Percentiles rank a stretch among this genome's conserved stretches.
Evolutionary conservation across 2,113 vertebrate genomes (phyloP).

Genomic region (Australoheros scitulus): DNA sequence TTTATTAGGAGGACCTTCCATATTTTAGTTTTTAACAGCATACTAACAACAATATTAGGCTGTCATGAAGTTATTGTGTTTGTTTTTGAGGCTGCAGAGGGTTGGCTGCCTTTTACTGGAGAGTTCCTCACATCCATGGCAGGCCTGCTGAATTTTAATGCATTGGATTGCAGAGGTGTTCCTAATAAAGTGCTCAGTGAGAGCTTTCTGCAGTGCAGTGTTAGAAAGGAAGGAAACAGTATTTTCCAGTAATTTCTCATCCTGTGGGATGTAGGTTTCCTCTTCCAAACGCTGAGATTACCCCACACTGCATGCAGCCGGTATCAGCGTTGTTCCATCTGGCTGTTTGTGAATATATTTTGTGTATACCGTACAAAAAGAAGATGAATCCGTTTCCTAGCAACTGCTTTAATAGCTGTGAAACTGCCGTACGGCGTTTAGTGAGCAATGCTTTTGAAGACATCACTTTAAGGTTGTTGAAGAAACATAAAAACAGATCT

Average conservation of each 20-base stretch:
- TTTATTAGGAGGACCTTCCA: not conserved
- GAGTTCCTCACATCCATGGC: too few species aligned
- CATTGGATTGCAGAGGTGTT: not conserved
- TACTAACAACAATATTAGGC: too few species aligned
- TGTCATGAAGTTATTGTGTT: not conserved
- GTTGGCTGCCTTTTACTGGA: not conserved
- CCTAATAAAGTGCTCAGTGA: not conserved
- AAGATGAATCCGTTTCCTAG: constrained; percentile 58
- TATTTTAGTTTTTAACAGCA: too few species aligned
- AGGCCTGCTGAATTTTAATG: not conserved
- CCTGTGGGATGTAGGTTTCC: not conserved
- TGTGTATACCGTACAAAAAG: constrained; percentile 27
- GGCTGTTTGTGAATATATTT: constrained; percentile 26
- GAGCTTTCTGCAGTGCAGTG: not conserved
- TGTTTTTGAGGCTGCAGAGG: not conserved
- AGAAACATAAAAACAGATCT: constrained; percentile 44
- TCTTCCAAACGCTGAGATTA: constrained; percentile 4
- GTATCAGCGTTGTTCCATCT: constrained; percentile 17
- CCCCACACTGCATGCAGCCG: not conserved
- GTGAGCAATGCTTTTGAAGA: constrained; percentile 41
- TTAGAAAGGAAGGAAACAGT: not conserved
- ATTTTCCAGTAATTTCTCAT: constrained; percentile 10
- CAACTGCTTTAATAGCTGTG: constrained; percentile 57
- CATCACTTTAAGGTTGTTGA: constrained; percentile 42
- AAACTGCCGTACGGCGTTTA: constrained; percentile 3